Evolutionary conservation across 2,797 vertebrate species (phyloP).

Genomic region (Lepidocolaptes lacrymiger): DNA sequence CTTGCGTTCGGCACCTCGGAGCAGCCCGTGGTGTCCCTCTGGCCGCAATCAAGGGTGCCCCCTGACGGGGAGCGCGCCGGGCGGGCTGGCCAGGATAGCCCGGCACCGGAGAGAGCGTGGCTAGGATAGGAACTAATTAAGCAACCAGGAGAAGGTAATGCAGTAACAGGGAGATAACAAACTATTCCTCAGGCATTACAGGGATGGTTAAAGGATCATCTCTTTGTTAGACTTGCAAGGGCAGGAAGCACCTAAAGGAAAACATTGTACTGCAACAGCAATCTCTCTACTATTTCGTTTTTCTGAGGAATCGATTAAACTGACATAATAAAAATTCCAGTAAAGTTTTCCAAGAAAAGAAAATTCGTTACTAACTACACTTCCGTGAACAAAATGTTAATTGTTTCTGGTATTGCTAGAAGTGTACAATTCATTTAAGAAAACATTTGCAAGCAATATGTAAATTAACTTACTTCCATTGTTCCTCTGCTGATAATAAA

Average conservation of each 20-base stretch:
- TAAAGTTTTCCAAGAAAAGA: neutral
- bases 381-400: neutral
- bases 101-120: fast-evolving
- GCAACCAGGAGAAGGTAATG: neutral
- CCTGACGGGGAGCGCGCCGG: neutral
- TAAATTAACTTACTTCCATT: slow-evolving; percentile 60
- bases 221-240: neutral
- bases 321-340: neutral
- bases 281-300: neutral
- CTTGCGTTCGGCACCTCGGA: fast-evolving
- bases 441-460: neutral
- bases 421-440: neutral
- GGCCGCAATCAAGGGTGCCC: neutral
- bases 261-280: neutral
- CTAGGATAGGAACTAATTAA: fast-evolving
- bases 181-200: neutral
- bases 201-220: neutral
- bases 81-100: neutral
- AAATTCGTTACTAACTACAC: neutral
- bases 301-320: neutral
- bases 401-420: neutral
- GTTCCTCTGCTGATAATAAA: slow-evolving; percentile 73
- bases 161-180: neutral
- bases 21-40: neutral
- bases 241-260: neutral